Evolutionary conservation across 2,113 vertebrate species (phyloP), one percentile per base, ranked within the genome.

Genomic region (Alectura lathami): DNA sequence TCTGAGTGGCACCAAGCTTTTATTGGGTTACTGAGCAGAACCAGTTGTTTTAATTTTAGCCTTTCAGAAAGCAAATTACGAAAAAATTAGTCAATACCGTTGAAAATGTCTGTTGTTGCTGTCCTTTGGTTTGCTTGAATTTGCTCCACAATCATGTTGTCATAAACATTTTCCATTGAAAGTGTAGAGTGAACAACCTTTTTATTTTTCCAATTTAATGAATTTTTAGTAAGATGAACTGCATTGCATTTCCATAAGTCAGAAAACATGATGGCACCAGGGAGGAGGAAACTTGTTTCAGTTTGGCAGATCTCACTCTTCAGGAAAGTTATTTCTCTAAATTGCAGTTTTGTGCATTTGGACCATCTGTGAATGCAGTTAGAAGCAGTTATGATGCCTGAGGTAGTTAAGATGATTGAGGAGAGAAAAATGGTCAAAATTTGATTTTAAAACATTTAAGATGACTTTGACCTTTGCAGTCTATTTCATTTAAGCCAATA

Each of bases 381-480:
- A 17, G 53, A 74, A 62, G n/a, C 29, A 73, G 7, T n/a, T 60
- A 47, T 94, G 72, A 91, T 91, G n/a, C 56, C 64, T 64, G n/a
- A 85, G 32, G 17, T 86, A 94, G 73, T 82, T 80, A 85, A 57
- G 18, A 38, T 22, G 51, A 80, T 56, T 70, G 79, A 68, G 86
- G 63, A 90, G 63, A 91, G 79, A 80, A 80, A 80, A 94, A 68
- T 70, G 8, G 79, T 76, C 67, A 80, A 14, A 43, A 70, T 34
- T 16, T 22, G 40, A 59, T 72, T 79, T 95, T 85, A 82, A 78
- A 56, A 34, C 21, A 62, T 92, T 93, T 82, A 77, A 86, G 93
- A 87, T 38, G 23, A 68, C 59, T 85, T 67, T 78, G 67, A 93
- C 43, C 50, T 56, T 67, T 50, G 36, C 64, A 83, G 51, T 38